Evolutionary conservation across 2,888 invertebrate species (phyloP), one percentile per base, ranked within the genome.

Genomic region (Agonopterix arenella): DNA sequence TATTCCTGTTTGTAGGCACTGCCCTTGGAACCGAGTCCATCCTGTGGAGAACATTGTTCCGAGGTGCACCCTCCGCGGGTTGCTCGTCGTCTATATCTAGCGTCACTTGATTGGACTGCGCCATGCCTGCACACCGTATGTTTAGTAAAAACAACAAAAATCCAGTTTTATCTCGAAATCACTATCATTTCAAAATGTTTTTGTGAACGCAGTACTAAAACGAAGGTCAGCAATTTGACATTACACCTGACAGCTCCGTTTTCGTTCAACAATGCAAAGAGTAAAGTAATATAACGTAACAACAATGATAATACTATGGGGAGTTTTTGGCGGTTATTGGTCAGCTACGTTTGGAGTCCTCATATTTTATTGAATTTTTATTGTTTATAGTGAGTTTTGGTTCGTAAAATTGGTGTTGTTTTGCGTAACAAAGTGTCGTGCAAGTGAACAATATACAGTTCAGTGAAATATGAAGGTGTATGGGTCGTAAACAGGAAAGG

Each of bases 31-130:
- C 70, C 4, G 83, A 73, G 52, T 88, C 85, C 57, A 80, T 65
- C 61, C 85, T 73, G 53, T 75, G 78, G 44, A 79, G 57, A 9
- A 71, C 66, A 69, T 72, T 78, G 54, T 68, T 73, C 51, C 80
- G 71, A 48, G 78, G 75, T 48, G 74, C 56, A 38, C 63, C 66
- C 52, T 83, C 84, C 8, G 62, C 64, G 16, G 76, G 66, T 37
- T 70, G 70, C 42, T 83, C 85, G 11, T 80, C 81, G 40, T 83
- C 86, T 50, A 89, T 85, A 50, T 89, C 83, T 38, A 89, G 60
- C 50, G 71, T 84, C 48, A 89, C 82, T 73, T 88, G 86, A 63
- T 79, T 83, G 38, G 69, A 51, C 58, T 86, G 86, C 62, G 88
- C 80, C 88, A 89, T 89, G 38, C 54, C 59, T 56, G 40, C 50